Evolutionary conservation across 2,797 vertebrate species (phyloP), one percentile per base, ranked within the genome.

Genomic region (Poeciliopsis turneri): DNA sequence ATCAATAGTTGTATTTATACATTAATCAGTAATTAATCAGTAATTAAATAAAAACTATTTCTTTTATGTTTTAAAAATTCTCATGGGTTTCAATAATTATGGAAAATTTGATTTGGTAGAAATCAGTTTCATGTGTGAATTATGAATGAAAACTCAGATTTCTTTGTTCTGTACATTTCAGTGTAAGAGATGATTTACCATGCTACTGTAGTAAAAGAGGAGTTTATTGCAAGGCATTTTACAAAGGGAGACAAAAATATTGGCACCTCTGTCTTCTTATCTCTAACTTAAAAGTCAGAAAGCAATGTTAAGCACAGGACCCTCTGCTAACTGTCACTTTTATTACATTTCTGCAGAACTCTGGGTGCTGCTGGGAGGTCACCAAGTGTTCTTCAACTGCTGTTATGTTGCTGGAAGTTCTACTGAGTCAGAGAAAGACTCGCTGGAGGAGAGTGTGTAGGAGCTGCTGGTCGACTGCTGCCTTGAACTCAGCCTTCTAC

Each of bases 401-500:
- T 75, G 84, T 77, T 76, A 75, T 68, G 46, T 79, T 82, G 53
- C 61, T 84, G 72, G 74, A 66, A 78, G 72, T 78, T 64, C 64
- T 59, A 11, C 69, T 36, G 45, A 81, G 79, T 43, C 23, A 81
- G 71, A 81, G 73, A 79, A 72, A 51, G 51, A 78, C 41, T 82
- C 47, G 78, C 66, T 30, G 43, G 47, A 75, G 30, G 15, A 72
- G 78, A 84, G 76, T 69, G 80, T 86, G 84, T 85, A 82, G 81
- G 81, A 82, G 81, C 73, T 25, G 59, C 46, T 81, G 84, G 81
- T 82, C n/a, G 41, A 76, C 74, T 78, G 71, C 77, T 43, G 71
- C 81, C 86, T 80, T 86, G 84, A 85, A 85, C 76, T 5, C 66
- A 51, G 73, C 41, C 36, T 79, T 71, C 78, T 72, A 82, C 51